Evolutionary conservation across 2,797 vertebrate genomes (phyloP).

Genomic region (Tadarida brasiliensis): DNA sequence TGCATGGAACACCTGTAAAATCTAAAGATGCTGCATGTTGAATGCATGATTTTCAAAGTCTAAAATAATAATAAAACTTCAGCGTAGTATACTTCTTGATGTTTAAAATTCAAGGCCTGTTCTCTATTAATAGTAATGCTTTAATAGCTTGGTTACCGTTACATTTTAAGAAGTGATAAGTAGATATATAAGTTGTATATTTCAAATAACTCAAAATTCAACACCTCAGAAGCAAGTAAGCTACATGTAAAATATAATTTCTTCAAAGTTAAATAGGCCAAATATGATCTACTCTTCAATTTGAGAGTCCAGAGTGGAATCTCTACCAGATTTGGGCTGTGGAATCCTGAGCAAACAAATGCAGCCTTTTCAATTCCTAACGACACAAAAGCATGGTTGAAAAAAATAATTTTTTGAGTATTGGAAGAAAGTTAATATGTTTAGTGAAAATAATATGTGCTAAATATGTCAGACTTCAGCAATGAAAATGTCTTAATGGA

Average conservation of each 20-base stretch:
- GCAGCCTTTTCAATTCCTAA: not conserved
- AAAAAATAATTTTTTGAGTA: not conserved
- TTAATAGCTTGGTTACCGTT: not conserved
- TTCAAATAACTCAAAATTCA: not conserved
- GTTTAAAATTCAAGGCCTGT: not conserved
- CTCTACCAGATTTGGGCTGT: not conserved
- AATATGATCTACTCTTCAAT: not conserved
- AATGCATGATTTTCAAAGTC: not conserved
- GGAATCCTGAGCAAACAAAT: not conserved
- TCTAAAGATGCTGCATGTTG: not conserved
- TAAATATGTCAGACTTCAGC: not conserved
- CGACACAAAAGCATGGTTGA: not conserved
- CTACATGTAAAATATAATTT: not conserved
- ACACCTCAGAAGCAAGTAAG: not conserved
- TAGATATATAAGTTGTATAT: not conserved
- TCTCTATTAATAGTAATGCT: not conserved
- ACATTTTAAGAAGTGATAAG: constrained; percentile 1
- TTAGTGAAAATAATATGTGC: not conserved
- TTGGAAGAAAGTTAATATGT: not conserved
- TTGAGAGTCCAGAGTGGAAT: not conserved
- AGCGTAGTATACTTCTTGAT: not conserved
- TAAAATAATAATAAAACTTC: not conserved
- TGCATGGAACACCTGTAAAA: not conserved
- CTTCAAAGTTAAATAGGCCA: not conserved
- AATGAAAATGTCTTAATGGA: not conserved